Conservation (phyloP, 1,140 invertebrate species). For the Homalodisca vitripennis region DNA sequence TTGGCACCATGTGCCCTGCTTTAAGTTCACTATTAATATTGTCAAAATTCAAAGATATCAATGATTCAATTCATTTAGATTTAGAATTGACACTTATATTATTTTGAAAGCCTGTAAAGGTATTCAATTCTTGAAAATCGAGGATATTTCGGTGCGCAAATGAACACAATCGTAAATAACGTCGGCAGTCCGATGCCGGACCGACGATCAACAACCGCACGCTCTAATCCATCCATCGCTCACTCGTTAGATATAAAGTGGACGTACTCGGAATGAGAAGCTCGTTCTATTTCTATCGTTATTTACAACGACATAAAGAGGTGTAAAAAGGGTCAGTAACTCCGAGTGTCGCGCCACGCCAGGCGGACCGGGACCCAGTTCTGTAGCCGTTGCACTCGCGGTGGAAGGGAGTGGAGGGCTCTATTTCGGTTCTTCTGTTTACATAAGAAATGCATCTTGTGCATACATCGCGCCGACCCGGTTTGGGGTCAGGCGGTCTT, state of each 20-base stretch:
- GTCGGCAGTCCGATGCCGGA: background rate
- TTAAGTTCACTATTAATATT: too few species aligned
- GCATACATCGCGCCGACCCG: slow-evolving; percentile 5
- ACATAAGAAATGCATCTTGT: slow-evolving; percentile 28
- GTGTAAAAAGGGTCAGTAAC: slow-evolving; percentile 28
- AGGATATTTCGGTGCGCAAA: too few species aligned
- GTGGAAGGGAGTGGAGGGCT: background rate
- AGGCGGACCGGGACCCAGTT: background rate
- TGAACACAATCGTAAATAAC: too few species aligned
- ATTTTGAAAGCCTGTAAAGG: too few species aligned
- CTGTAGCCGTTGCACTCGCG: too few species aligned
- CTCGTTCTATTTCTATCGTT: slow-evolving; percentile 16
- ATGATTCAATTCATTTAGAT: too few species aligned
- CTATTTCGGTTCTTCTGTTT: slow-evolving; percentile 26
- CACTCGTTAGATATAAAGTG: background rate
- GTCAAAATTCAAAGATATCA: too few species aligned
- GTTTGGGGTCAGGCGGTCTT: slow-evolving; percentile 15
- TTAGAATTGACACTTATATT: too few species aligned
- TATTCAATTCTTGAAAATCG: too few species aligned
- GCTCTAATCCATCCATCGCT: background rate
- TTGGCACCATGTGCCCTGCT: too few species aligned
- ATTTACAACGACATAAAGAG: slow-evolving; percentile 32
- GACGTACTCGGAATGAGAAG: background rate
- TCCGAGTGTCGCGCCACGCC: background rate
- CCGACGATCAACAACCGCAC: background rate